Conservation (phyloP, 1,140 invertebrate genomes). For the Drosophila insularis region DNA sequence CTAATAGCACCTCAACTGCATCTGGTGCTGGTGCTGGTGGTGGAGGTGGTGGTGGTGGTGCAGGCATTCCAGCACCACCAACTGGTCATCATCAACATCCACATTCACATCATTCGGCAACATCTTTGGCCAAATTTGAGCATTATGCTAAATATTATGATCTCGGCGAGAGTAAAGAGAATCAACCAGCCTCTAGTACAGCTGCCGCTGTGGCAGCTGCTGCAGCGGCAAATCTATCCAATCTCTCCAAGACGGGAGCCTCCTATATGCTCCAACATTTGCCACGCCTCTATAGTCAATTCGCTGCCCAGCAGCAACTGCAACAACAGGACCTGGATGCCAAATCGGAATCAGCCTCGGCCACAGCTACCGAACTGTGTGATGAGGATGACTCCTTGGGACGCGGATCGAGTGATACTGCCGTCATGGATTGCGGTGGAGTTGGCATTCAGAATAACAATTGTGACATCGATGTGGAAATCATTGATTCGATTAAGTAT, state of each 20-base stretch:
- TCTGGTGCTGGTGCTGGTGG: too few relatives aligned
- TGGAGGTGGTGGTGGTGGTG: too few relatives aligned
- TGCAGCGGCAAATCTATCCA: conserved; percentile 58
- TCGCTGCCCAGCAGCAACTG: conserved; percentile 70
- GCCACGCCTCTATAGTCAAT: conserved; percentile 83
- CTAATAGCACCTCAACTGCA: conserved; percentile 7
- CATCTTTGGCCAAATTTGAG: conserved; percentile 66
- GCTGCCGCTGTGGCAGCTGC: conserved; percentile 62
- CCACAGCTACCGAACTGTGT: conserved; percentile 59
- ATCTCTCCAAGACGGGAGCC: conserved; percentile 81
- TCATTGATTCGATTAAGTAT: conserved; percentile 80
- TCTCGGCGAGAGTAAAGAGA: conserved; percentile 77
- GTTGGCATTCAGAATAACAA: conserved; percentile 51
- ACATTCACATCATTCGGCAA: neutral
- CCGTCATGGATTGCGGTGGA: conserved; percentile 12
- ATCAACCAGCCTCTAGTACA: conserved; percentile 62
- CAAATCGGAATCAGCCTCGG: conserved; percentile 69
- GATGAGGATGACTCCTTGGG: conserved; percentile 71
- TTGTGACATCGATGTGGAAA: conserved; percentile 79
- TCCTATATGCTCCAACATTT: conserved; percentile 85
- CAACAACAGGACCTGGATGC: conserved; percentile 63
- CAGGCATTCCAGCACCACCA: neutral
- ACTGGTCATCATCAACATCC: neutral
- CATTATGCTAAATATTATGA: conserved; percentile 81
- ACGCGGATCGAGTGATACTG: conserved; percentile 55